These are phyloP conservation scores for Rattus norvegicus DNA, from an alignment of 2,113 vertebrate species.

Conservation along the genomic window GRCr8 NC_086034.1:91248501-91249000, in stretches of 20 bases:
- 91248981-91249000: neutral
- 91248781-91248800: neutral
- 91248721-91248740: neutral
- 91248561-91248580: neutral
- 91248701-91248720: neutral
- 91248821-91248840: neutral
- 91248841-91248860: neutral
- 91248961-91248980: neutral
- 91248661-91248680: neutral
- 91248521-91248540: neutral
- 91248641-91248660: neutral
- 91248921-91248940: neutral
- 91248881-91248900: neutral
- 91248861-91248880: neutral
- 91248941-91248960: neutral
- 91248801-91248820: neutral
- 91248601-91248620: neutral
- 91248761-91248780: neutral
- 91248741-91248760: neutral
- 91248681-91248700: neutral
- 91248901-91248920: neutral
- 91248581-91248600: neutral
- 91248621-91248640: neutral
- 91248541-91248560: neutral
- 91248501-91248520: neutral